Conservation (phyloP, 2,113 vertebrate species). For the Anser cygnoides region DNA sequence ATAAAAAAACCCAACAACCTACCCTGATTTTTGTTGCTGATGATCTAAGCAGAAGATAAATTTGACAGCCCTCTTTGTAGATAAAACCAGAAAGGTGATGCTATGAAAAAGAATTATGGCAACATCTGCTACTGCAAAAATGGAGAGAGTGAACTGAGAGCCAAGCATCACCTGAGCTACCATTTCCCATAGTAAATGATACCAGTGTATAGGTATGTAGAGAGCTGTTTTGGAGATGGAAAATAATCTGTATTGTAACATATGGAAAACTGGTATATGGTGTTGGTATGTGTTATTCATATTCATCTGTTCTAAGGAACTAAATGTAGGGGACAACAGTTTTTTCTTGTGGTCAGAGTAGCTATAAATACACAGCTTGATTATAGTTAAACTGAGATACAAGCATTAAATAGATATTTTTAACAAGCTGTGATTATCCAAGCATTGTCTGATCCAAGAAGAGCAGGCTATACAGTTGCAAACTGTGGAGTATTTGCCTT, state of each 20-base stretch:
- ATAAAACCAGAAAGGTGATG: conserved; percentile 65
- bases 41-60: conserved; percentile 72
- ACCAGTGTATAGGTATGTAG: not conserved
- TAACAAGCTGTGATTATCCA: conserved; percentile 18
- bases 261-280: not conserved
- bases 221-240: not conserved
- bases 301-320: not conserved
- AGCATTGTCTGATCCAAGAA: conserved; percentile 34
- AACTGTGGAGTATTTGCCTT: conserved; percentile 40
- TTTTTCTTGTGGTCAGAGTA: not conserved
- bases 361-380: not conserved
- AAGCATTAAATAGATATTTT: conserved; percentile 16
- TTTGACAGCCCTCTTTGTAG: conserved; percentile 62
- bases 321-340: not conserved
- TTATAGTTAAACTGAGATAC: not conserved
- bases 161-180: not conserved
- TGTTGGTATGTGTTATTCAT: not conserved
- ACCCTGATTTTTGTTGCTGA: conserved; percentile 50
- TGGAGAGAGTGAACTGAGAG: not conserved
- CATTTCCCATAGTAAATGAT: not conserved
- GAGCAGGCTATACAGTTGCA: not conserved
- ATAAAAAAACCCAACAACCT: not conserved
- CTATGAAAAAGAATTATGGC: conserved; percentile 73
- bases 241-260: not conserved
- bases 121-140: conserved; percentile 71